These are phyloP conservation scores for Melierax canorus DNA, from an alignment of 2,113 vertebrate genomes.

Conservation along the genomic window DNA sequence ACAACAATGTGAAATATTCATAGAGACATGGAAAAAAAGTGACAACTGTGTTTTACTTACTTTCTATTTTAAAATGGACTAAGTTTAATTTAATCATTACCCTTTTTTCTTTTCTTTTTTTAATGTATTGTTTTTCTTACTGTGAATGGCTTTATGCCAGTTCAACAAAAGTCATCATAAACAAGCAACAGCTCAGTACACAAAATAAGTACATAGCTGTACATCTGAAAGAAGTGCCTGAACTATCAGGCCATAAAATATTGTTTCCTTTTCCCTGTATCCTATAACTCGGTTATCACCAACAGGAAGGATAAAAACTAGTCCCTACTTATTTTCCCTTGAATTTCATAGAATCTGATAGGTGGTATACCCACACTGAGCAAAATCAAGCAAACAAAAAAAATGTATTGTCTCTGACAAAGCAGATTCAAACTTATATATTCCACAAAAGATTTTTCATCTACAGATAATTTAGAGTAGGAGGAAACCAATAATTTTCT, in stretches of 20 bases:
- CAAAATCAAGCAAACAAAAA: neutral
- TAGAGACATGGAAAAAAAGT: neutral
- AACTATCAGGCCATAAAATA: neutral
- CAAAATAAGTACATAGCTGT: neutral
- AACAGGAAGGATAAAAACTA: neutral
- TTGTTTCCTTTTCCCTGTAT: neutral
- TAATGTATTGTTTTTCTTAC: neutral
- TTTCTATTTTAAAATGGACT: neutral
- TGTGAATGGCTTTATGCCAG: neutral
- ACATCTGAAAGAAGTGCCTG: neutral
- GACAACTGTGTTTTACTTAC: neutral
- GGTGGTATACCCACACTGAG: neutral
- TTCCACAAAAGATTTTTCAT: neutral
- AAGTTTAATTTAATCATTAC: neutral
- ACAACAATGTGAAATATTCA: neutral
- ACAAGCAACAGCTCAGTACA: neutral
- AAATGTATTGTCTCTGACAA: neutral
- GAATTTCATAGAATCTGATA: neutral
- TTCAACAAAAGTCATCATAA: neutral
- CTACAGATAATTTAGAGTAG: neutral
- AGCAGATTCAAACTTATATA: neutral
- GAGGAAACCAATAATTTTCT: neutral
- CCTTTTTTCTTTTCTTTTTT: neutral
- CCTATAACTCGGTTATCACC: neutral
- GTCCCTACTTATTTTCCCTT: neutral